A percentile compares a stretch with the other conserved stretches of the same genome.
These are phyloP conservation scores for Amphilophus citrinellus DNA, from an alignment of 2,113 vertebrate species.

Conservation along the genomic window DNA sequence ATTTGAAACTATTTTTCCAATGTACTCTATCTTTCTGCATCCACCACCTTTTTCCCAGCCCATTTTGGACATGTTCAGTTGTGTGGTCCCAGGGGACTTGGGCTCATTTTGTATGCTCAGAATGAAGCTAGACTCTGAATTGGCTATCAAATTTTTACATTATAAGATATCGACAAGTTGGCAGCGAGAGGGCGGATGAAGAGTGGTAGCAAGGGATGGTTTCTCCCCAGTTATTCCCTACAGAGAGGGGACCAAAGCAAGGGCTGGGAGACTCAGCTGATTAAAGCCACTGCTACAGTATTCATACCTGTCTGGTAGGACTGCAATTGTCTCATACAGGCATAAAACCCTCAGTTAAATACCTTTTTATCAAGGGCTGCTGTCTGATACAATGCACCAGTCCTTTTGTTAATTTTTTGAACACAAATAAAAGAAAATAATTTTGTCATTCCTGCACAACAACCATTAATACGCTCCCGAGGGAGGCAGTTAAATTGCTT, in stretches of 20 bases:
- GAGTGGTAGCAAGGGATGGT: constrained; percentile 24
- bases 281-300: constrained; percentile 47
- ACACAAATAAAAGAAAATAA: constrained; percentile 5
- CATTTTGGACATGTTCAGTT: constrained; percentile 56
- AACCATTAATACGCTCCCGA: neutral
- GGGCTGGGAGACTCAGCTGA: constrained; percentile 59
- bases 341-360: constrained; percentile 2
- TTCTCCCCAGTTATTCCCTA: constrained; percentile 28
- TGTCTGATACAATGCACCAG: neutral
- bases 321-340: neutral
- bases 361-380: neutral
- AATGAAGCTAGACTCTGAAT: constrained; percentile 59
- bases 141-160: constrained; percentile 77
- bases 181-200: constrained; percentile 32
- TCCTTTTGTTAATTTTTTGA: neutral
- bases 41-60: constrained; percentile 25
- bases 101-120: constrained; percentile 70
- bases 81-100: constrained; percentile 42
- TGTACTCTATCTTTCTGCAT: constrained; percentile 27
- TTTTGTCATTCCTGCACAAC: neutral
- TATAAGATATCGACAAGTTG: constrained; percentile 78
- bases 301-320: constrained; percentile 45
- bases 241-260: constrained; percentile 24
- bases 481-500: constrained; percentile 6
- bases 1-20: constrained; percentile 23